phyloP scores from a whole-genome alignment of 2,797 vertebrate genomes.

The Myotis vivesi region DNA sequence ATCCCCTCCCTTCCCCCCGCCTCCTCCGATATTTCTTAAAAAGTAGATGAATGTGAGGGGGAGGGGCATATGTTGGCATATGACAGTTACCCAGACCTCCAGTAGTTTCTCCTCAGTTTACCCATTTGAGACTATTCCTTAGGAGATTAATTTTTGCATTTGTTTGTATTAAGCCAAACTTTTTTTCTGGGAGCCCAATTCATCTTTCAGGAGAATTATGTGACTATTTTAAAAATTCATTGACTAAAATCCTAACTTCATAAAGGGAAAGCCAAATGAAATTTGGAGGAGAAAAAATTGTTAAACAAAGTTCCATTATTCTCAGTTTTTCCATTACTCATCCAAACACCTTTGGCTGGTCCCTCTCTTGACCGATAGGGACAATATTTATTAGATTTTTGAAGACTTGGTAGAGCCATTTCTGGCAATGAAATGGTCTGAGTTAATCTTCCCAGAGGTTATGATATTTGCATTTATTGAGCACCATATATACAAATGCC shows the following conservation, averaged over 20 bases:
- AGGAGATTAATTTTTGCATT: background rate
- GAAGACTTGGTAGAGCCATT: background rate
- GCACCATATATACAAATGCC: background rate
- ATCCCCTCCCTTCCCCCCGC: background rate
- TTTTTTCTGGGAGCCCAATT: background rate
- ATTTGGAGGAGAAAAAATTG: background rate
- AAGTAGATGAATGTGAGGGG: background rate
- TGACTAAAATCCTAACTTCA: background rate
- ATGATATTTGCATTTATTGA: constrained; percentile 38
- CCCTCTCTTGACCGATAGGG: background rate
- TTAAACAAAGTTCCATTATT: background rate
- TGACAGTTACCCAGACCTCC: background rate
- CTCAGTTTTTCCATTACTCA: background rate
- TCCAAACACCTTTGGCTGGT: background rate
- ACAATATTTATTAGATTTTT: background rate
- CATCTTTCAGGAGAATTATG: constrained; percentile 2
- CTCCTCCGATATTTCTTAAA: background rate
- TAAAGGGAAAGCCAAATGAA: background rate
- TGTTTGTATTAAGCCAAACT: background rate
- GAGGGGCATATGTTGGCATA: background rate
- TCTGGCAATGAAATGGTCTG: background rate
- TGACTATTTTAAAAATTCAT: constrained; percentile 12
- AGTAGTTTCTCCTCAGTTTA: background rate
- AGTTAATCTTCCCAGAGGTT: constrained; percentile 21
- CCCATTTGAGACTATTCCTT: background rate